Conservation (phyloP, 2,113 vertebrate species). For the Nothocercus nigrocapillus region DNA sequence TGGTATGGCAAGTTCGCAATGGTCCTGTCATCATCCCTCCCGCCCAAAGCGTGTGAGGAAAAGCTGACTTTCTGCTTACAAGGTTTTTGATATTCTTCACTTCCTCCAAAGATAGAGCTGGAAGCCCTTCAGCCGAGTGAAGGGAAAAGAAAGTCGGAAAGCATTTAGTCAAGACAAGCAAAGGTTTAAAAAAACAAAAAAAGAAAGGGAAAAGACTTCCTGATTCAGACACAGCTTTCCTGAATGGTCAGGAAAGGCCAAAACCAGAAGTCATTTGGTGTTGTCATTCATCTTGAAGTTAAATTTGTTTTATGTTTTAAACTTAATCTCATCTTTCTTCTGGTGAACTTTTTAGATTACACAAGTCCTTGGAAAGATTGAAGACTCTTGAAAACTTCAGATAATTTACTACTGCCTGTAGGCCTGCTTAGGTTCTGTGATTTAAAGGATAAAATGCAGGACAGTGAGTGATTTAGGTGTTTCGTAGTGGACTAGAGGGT, state of each 20-base stretch:
- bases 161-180: constrained; percentile 13
- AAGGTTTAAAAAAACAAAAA: not conserved
- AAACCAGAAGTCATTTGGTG: constrained; percentile 5
- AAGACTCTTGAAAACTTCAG: not conserved
- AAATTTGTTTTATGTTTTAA: not conserved
- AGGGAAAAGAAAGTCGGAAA: not conserved
- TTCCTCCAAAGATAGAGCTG: not conserved
- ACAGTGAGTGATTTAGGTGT: not conserved
- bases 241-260: not conserved
- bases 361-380: not conserved
- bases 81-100: constrained; percentile 12
- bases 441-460: not conserved
- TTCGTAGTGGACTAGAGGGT: not conserved
- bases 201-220: constrained; percentile 37
- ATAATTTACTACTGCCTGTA: not conserved
- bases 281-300: not conserved
- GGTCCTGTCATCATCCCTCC: not conserved
- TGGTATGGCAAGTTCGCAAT: not conserved
- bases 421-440: not conserved
- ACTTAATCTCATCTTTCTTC: not conserved
- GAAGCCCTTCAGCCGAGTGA: not conserved
- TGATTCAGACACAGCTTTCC: constrained; percentile 25
- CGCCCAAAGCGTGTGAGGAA: not conserved
- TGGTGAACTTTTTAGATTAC: not conserved
- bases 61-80: constrained; percentile 7